Conservation (phyloP, 2,797 vertebrate genomes). For the Cirrhinus mrigala region DNA sequence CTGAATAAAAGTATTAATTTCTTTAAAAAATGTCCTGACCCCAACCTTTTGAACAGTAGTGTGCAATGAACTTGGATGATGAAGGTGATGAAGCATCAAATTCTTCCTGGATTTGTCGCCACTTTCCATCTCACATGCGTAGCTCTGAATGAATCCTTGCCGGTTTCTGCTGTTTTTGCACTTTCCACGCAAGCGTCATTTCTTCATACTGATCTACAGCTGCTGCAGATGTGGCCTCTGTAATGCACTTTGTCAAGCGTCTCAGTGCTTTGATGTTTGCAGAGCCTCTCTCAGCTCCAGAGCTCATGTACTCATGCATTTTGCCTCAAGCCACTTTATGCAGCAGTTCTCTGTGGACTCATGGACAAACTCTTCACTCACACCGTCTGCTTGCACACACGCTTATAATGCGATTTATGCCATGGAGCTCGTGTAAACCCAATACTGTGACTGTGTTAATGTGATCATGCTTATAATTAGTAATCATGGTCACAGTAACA, state of each 20-base stretch:
- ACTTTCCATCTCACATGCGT: not conserved
- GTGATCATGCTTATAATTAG: not conserved
- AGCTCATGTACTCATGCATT: not conserved
- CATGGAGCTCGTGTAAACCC: not conserved
- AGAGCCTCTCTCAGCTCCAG: constrained; percentile 3
- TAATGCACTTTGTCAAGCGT: not conserved
- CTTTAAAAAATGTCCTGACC: not conserved
- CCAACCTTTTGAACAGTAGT: not conserved
- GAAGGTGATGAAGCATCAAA: not conserved
- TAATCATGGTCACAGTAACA: not conserved
- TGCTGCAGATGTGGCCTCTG: not conserved
- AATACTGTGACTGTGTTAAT: not conserved
- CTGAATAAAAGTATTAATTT: not conserved
- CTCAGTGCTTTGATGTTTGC: not conserved
- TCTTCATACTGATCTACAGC: not conserved
- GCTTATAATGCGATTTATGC: not conserved
- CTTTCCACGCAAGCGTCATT: not conserved
- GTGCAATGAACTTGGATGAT: not conserved
- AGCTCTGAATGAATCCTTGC: not conserved
- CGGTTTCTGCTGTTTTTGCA: not conserved
- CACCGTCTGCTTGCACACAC: not conserved
- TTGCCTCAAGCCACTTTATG: not conserved
- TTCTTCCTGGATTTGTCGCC: not conserved
- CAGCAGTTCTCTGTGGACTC: not conserved
- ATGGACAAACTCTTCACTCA: not conserved